Evolutionary conservation across 2,888 invertebrate species (phyloP), one percentile per base, ranked within the genome.

Genomic region (Ditula angustiorana): DNA sequence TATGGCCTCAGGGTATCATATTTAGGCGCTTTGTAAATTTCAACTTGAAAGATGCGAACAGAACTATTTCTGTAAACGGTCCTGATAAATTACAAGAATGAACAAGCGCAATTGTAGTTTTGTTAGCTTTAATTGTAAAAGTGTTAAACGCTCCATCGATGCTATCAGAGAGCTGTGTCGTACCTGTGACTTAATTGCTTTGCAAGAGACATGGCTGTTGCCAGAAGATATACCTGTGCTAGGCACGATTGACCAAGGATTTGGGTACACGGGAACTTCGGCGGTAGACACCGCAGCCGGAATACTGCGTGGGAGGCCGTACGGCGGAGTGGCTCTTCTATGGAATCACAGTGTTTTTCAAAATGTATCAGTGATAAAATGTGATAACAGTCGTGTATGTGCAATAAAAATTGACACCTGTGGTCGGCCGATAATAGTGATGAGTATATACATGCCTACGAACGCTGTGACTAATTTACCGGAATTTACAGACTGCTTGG

Each of bases 241-340:
- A 13, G 8, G 19, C 5, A 30, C 50, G 1, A 24, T 46, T n/a
- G 11, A 46, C 24, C 11, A 24, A 5, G 46, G n/a, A 2, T 46
- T 62, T 7, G 41, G 30, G 4, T 53, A 11, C 24, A 55, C 55
- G 21, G 58, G 62, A 3, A 67, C 57, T 0, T 59, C 62, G 4
- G 61, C 62, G 5, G 50, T 67, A 13, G 66, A 67, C 11, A 53
- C 58, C 2, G 11, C 37, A 2, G 49, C 55, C 2, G 55, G 57
- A 5, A 5, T 61, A 5, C 21, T 66, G 49, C 41, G 37, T 10
- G 66, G 66, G 19, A 28, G 61, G 26, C 61, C 66, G 2, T 33
- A 58, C 33, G 33, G 33, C 5, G 33, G 33, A 2, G 33, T 33
- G 33, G 33, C 33, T 2, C 33, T 33, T 4, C 33, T 33, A 2